These are phyloP conservation scores for Heliconius sara DNA, from an alignment of 2,888 invertebrate species.

Conservation along the genomic window DNA sequence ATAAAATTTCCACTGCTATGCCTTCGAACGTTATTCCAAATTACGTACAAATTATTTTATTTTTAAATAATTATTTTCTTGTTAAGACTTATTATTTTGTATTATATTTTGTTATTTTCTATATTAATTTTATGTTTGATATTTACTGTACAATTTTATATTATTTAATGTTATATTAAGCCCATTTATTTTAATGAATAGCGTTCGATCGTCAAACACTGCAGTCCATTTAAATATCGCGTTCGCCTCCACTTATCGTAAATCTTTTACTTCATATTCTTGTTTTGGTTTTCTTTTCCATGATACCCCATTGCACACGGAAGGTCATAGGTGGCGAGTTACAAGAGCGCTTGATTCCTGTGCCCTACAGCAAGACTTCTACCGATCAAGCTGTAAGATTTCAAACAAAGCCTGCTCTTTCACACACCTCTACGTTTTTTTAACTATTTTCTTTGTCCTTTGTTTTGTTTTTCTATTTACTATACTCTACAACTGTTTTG, in stretches of 20 bases:
- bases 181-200: conserved; percentile 44
- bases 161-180: not conserved
- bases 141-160: not conserved
- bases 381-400: conserved; percentile 99
- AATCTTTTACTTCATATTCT: conserved; percentile 80
- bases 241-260: conserved; percentile 63
- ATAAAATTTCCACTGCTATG: conserved; percentile 61
- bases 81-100: conserved; percentile 12
- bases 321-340: conserved; percentile 99
- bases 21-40: conserved; percentile 58
- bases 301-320: conserved; percentile 94
- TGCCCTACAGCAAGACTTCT: conserved; percentile 99
- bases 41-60: conserved; percentile 52
- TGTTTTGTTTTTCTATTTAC: conserved; percentile 70
- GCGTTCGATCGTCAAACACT: conserved; percentile 57
- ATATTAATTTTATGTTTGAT: not conserved
- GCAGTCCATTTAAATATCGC: conserved; percentile 49
- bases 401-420: conserved; percentile 67
- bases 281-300: conserved; percentile 87
- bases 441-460: conserved; percentile 67
- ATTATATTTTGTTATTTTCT: conserved; percentile 1
- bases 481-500: conserved; percentile 73
- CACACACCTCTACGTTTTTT: conserved; percentile 70
- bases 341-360: conserved; percentile 99
- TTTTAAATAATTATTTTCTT: conserved; percentile 25